Base-by-base conservation (phyloP, 2,797 vertebrate species). In the Lateolabrax maculatus region DNA sequence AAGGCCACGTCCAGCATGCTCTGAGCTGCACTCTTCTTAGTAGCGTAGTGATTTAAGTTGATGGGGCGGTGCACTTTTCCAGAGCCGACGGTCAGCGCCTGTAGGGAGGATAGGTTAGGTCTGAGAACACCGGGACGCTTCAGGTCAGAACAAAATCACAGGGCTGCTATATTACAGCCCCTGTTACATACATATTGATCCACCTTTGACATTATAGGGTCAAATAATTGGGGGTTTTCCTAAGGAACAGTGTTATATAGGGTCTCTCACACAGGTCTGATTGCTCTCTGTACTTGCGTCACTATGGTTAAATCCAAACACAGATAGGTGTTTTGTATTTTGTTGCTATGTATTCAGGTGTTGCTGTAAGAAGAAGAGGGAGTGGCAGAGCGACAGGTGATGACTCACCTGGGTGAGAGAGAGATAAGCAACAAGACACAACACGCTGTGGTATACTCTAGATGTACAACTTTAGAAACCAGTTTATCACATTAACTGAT, bases 1-100 rank as follows among this genome's bases (percentile, higher is more conserved):
- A 98, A 90, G 0, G 97, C 96, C 41, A 97, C 93, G 0, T 97
- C 97, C 90, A 98, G 87, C 97, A 98, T 96, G 93, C 97, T 97
- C 92, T 98, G 96, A 0, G 96, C 97, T 3, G 95, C 95, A 0
- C 94, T 99, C 90, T 98, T 98, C 94, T 98, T 98, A 0, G 96
- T 97, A 2, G 97, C 96, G 0, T 98, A 97, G 88, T 96, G 96
- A 79, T 98, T 98, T 56, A 97, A 85, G 90, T 97, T 95, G 77
- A 98, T 87, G 0, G 81, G 66, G 2, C 58, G 74, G 7, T 0
- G 0, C 0, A 0, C 5, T 21, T 87, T 91, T 18, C 43, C 67
- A 15, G 53, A 43, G 0, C 5, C 13, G 36, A 1, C 9, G 0
- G 11, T 58, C n/a, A 1, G 0, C 0, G 29, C 79, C 90, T 92